phyloP scores from a whole-genome alignment of 64 coral and sea anemone species.

The Anthopleura sola region DNA sequence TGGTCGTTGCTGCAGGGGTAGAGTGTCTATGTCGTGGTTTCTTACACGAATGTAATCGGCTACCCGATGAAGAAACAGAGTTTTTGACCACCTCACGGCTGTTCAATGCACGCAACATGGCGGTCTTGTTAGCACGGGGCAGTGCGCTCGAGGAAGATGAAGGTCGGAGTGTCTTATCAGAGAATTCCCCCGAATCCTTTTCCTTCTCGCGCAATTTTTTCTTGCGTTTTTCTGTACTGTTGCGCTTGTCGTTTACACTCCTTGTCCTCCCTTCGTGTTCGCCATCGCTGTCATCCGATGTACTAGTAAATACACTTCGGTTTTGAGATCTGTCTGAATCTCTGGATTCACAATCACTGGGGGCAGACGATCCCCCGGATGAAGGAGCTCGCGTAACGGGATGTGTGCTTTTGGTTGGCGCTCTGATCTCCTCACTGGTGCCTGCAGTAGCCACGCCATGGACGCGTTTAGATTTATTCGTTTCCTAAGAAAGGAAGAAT shows the following conservation, averaged over 20 bases:
- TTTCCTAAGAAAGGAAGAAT: constrained; percentile 9
- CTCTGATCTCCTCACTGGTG: background rate
- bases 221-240: constrained; percentile 11
- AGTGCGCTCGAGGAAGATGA: constrained; percentile 21
- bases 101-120: constrained; percentile 64
- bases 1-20: background rate
- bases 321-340: background rate
- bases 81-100: constrained; percentile 68
- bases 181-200: background rate
- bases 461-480: constrained; percentile 4
- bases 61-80: background rate
- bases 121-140: constrained; percentile 77
- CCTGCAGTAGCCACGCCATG: background rate
- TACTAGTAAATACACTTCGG: constrained; percentile 45
- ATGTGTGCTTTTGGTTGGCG: constrained; percentile 10
- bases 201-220: background rate
- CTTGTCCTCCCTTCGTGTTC: constrained; percentile 33
- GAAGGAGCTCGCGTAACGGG: background rate
- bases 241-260: background rate
- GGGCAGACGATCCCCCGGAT: constrained; percentile 2
- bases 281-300: constrained; percentile 77
- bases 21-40: background rate
- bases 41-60: background rate
- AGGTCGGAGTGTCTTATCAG: constrained; percentile 19
- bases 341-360: constrained; percentile 15